phyloP scores from a whole-genome alignment of 2,113 vertebrate species.

The Herpailurus yagouaroundi region DNA sequence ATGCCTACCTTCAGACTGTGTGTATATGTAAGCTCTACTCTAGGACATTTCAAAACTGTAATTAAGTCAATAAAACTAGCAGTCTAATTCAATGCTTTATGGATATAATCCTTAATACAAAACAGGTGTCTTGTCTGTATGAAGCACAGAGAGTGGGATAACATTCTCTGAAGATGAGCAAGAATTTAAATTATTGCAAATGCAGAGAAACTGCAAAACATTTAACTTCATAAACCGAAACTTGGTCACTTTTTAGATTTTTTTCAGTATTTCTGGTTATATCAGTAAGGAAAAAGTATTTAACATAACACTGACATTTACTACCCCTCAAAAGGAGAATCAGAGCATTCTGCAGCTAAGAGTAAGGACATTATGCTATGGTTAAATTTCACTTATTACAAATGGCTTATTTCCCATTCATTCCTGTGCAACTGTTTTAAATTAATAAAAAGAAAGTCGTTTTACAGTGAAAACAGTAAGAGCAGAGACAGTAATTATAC shows the following conservation, averaged over 20 bases:
- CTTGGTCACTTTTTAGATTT: background rate
- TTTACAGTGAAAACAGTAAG: background rate
- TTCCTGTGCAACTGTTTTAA: background rate
- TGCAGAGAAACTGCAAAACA: background rate
- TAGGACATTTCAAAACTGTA: background rate
- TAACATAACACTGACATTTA: background rate
- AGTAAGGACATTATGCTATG: background rate
- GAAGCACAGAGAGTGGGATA: background rate
- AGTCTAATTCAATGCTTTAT: background rate
- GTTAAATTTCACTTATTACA: background rate
- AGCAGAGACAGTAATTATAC: background rate
- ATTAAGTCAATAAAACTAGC: background rate
- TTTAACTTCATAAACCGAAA: background rate
- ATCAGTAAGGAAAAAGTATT: background rate
- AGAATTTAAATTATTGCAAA: background rate
- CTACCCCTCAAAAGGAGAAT: background rate
- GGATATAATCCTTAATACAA: background rate
- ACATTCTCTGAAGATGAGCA: background rate
- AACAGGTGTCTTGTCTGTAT: background rate
- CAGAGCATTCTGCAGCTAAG: background rate
- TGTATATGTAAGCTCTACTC: no score
- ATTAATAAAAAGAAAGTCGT: background rate
- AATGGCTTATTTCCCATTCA: background rate
- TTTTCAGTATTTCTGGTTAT: background rate
- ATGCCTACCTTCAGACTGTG: background rate